A percentile compares a stretch with the other conserved stretches of the same genome.
Conservation (phyloP, 2,888 invertebrate species). For the Ommatoiulus sabulosus region DNA sequence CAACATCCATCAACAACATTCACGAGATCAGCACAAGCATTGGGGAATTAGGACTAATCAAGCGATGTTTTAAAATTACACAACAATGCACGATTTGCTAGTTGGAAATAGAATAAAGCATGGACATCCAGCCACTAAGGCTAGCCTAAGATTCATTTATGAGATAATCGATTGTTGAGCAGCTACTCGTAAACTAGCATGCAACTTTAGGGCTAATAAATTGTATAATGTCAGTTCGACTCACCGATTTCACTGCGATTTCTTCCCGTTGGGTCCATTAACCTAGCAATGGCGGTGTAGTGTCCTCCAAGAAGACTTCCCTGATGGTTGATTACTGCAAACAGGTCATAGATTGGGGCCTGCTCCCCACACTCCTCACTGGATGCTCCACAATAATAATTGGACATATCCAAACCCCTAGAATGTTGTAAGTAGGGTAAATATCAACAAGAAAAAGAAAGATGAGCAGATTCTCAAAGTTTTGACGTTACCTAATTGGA, state of each 20-base stretch:
- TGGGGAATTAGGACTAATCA: no score
- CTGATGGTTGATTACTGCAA: slow-evolving; percentile 70
- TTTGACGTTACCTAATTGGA: slow-evolving; percentile 63
- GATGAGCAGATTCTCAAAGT: neutral
- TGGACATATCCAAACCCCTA: slow-evolving; percentile 68
- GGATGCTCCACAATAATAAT: slow-evolving; percentile 65
- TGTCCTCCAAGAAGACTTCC: slow-evolving; percentile 70
- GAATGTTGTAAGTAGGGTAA: neutral
- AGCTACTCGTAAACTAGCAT: neutral
- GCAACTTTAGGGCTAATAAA: neutral
- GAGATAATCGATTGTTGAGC: no score
- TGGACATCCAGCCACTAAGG: no score
- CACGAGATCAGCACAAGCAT: no score
- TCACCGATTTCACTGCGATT: slow-evolving; percentile 68
- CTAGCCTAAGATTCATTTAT: no score
- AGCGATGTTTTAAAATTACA: no score
- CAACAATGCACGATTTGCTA: no score
- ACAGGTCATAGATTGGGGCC: slow-evolving; percentile 69
- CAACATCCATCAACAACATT: no score
- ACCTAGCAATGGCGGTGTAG: slow-evolving; percentile 70
- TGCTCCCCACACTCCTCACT: slow-evolving; percentile 60
- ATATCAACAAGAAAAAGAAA: neutral
- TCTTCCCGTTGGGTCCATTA: slow-evolving; percentile 65
- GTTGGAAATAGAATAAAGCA: no score
- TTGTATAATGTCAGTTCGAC: neutral